Evolutionary conservation across 1,140 invertebrate species (phyloP), one percentile per base, ranked within the genome.

Genomic region (Drosophila bocqueti): DNA sequence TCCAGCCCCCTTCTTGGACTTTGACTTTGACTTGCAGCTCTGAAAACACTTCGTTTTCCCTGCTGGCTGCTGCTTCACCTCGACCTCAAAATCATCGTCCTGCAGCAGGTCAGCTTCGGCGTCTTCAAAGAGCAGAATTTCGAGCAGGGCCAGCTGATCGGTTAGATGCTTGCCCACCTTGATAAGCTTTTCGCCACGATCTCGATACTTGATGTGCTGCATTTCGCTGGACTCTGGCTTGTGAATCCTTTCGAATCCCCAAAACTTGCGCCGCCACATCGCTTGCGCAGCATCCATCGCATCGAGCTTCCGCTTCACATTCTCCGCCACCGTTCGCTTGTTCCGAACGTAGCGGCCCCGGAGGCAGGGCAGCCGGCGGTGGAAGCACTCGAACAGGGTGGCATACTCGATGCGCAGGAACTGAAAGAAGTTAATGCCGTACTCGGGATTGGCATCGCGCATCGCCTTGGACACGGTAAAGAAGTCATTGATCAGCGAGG

Each of bases 401-500:
- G 18, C 6, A 42, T 52, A 81, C 40, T 92, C 91, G 9, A 79
- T 61, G 4, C 60, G 34, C 6, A 92, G 42, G 64, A 91, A 92
- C 26, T 91, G 47, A 1, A 79, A 61, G 54, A 92, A 80, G 9
- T 66, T 75, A 5, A 92, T 69, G 4, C 40, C 26, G 7, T 26
- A 29, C 4, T 50, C 59, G 11, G 15, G 10, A 16, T 50, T 9
- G 0, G 50, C 21, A 15, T 90, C 69, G 9, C 54, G 49, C 8
- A 68, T 57, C 6, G 29, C 42, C 61, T 86, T 91, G 8, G 76
- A 67, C 10, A 49, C 42, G 13, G 54, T 29, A 21, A 91, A 91
- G 34, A 83, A 71, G 34, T 85, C 65, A 21, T 82, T 81, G 21
- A 89, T 85, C 8, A 92, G 24, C 0, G 86, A 79, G 2, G 82